Percentiles rank a stretch among this genome's conserved stretches.
These are phyloP conservation scores for Myiopsitta monachus DNA, from an alignment of 2,113 vertebrate genomes.

Conservation along the genomic window DNA sequence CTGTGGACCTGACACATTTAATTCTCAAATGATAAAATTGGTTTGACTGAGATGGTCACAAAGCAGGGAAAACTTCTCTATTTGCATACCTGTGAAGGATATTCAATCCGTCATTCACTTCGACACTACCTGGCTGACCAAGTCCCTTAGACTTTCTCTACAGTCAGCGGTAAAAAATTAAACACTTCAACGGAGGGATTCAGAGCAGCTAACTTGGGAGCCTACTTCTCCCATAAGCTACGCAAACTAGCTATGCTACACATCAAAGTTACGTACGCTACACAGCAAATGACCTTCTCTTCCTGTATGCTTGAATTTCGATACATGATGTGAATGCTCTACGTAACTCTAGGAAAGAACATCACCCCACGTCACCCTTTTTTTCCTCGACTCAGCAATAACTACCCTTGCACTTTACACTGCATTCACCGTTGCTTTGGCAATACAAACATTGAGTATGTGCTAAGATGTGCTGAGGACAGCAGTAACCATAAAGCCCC, in stretches of 20 bases:
- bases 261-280: no score
- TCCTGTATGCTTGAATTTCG: background rate
- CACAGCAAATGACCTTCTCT: background rate
- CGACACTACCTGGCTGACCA: background rate
- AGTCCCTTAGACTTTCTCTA: background rate
- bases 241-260: background rate
- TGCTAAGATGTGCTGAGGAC: no score
- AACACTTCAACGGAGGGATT: background rate
- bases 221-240: background rate
- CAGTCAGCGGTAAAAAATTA: background rate
- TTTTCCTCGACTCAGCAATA: background rate
- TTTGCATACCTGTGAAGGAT: background rate
- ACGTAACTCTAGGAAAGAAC: background rate
- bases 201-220: background rate
- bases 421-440: background rate
- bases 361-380: background rate
- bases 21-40: background rate
- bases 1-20: background rate
- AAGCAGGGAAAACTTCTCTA: background rate
- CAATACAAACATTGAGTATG: background rate
- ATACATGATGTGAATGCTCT: background rate
- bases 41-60: fast-evolving
- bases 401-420: background rate
- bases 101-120: background rate
- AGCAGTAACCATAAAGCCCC: background rate